Base-by-base conservation (phyloP, 1,140 invertebrate genomes). In the Macrotrachela quadricornifera region DNA sequence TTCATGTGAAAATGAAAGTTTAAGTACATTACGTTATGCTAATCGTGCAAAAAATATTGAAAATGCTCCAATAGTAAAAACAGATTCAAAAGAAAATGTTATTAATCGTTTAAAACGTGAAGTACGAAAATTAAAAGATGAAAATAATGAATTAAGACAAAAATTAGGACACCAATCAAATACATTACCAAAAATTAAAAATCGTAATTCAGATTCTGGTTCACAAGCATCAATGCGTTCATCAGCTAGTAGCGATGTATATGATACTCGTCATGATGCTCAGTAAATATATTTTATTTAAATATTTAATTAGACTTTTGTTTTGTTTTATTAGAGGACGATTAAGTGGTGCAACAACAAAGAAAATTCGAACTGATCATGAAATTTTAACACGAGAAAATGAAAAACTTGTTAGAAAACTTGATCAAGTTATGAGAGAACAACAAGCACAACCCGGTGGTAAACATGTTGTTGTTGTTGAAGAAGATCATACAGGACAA, bases 81-180 rank as follows among this genome's bases (percentile, higher is more conserved):
- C 91, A 84, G 86, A 94, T 69, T 84, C 86, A 0, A 71, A 85
- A 55, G 87, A 92, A 64, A 83, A 85, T 14, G 67, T 91, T 1
- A 91, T 94, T 57, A 64, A 91, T 9, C 85, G 79, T 62, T 64
- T 94, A 41, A 88, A 90, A 67, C 71, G 83, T 43, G 85, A 91
- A 71, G 79, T 71, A 4, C 64, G 65, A 58, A 58, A 67, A 21
- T 54, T 71, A 37, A 48, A 66, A 40, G 62, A 64, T 55, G 68
- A 71, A 50, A 71, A 71, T 50, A 61, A 66, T 45, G 64, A 64
- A 50, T 57, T 71, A 14, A 56, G 65, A 54, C 61, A 68, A 55
- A 64, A 70, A 60, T 61, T 67, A 14, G 45, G 48, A 6, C 21
- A 17, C 11, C 57, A 30, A 30, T 30, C 21, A 8, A 30, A 30